These are phyloP conservation scores for Pontoporia blainvillei DNA, from an alignment of 2,113 vertebrate species.

Conservation along the genomic window DNA sequence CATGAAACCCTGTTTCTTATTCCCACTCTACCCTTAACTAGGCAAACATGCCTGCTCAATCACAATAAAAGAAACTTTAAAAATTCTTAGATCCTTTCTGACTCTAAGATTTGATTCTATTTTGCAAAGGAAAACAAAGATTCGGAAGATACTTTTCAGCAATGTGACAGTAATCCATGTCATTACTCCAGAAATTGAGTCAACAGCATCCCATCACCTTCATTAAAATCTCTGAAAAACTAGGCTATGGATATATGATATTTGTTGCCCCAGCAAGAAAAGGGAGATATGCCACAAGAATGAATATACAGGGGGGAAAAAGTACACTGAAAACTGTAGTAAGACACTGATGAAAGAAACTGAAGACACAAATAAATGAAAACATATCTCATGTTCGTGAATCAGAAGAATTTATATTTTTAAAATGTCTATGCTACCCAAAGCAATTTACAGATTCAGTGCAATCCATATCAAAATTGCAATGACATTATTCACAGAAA, in stretches of 20 bases:
- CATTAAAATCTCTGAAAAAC: background rate
- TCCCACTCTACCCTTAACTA: background rate
- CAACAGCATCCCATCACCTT: background rate
- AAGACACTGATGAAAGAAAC: background rate
- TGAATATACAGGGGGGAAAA: background rate
- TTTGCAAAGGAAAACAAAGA: constrained; percentile 12
- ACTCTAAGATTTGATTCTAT: background rate
- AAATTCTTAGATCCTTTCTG: background rate
- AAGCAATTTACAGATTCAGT: background rate
- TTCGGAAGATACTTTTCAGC: background rate
- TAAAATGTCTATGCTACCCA: background rate
- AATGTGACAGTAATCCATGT: background rate
- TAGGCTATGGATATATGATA: background rate
- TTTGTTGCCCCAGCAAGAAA: background rate
- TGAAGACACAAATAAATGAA: background rate
- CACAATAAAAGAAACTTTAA: background rate
- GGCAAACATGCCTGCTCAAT: background rate
- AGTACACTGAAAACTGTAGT: background rate
- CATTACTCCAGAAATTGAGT: background rate
- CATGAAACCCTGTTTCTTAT: background rate
- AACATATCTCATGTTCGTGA: background rate
- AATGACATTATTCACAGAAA: background rate
- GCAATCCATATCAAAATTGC: background rate
- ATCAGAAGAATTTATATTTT: background rate
- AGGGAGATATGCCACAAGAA: background rate